These are phyloP conservation scores for Stenodema calcarata DNA, from an alignment of 2,888 invertebrate genomes.

Conservation along the genomic window DNA sequence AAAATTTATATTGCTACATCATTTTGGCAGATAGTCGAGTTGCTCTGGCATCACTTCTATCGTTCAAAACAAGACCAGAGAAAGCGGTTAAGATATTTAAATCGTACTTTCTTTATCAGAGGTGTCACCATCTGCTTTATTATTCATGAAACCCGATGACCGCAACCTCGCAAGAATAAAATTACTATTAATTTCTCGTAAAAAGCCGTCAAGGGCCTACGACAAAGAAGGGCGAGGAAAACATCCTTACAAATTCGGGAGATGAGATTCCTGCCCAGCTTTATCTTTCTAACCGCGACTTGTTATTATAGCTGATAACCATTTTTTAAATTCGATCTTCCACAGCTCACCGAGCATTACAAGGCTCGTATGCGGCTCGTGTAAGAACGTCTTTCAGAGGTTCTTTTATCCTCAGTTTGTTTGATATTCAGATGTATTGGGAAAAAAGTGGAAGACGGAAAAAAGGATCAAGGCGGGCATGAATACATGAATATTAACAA, in stretches of 20 bases:
- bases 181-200: background rate
- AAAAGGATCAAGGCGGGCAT: constrained; percentile 47
- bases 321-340: constrained; percentile 43
- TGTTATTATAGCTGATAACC: constrained; percentile 37
- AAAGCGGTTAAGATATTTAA: background rate
- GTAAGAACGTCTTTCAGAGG: constrained; percentile 46
- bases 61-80: too few relatives aligned
- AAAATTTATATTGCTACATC: too few relatives aligned
- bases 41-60: too few relatives aligned
- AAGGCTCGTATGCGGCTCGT: constrained; percentile 26
- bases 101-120: background rate
- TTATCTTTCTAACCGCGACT: background rate
- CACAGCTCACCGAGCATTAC: constrained; percentile 41
- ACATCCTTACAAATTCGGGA: background rate
- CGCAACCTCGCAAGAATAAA: background rate
- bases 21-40: too few relatives aligned
- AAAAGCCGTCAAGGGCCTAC: background rate
- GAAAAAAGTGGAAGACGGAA: constrained; percentile 37
- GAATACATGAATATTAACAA: constrained; percentile 47
- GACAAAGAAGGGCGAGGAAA: background rate
- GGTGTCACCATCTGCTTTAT: background rate
- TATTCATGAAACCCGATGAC: background rate
- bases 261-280: background rate
- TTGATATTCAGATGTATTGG: constrained; percentile 42
- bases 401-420: constrained; percentile 49